Conservation (phyloP, 2,113 vertebrate genomes). For the Nymphicus hollandicus region DNA sequence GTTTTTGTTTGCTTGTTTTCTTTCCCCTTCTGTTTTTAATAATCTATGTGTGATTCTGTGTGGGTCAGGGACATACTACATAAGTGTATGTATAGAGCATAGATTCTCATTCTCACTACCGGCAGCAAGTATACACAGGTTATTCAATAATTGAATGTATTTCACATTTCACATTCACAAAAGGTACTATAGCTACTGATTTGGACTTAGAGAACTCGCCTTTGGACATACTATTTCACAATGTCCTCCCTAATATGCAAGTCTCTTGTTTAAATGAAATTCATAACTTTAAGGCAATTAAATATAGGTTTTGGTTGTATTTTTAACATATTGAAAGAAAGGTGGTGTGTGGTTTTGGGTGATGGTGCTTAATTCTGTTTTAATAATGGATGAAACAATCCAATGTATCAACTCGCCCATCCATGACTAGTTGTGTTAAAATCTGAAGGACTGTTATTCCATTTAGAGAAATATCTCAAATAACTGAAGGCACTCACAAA, state of each 20-base stretch:
- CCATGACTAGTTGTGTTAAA: not conserved
- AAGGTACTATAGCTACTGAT: not conserved
- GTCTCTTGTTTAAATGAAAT: not conserved
- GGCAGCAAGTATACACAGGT: not conserved
- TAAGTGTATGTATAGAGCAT: not conserved
- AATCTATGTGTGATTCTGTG: not conserved
- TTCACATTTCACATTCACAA: not conserved
- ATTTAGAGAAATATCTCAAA: not conserved
- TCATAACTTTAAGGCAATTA: not conserved
- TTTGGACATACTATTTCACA: not conserved
- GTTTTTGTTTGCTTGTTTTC: not conserved
- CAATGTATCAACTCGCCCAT: not conserved
- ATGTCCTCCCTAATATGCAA: not conserved
- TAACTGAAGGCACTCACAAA: not conserved
- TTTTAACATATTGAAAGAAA: not conserved
- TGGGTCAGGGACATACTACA: not conserved
- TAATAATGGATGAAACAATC: not conserved
- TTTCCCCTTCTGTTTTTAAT: fast-evolving
- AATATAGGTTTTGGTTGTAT: not conserved
- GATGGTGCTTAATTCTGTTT: not conserved
- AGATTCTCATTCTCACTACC: not conserved
- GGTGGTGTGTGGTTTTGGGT: not conserved
- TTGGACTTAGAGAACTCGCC: not conserved
- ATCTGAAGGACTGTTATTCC: not conserved
- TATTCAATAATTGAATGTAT: not conserved